Evolutionary conservation across 2,888 invertebrate species (phyloP), one percentile per base, ranked within the genome.

Genomic region (Acleris literana): DNA sequence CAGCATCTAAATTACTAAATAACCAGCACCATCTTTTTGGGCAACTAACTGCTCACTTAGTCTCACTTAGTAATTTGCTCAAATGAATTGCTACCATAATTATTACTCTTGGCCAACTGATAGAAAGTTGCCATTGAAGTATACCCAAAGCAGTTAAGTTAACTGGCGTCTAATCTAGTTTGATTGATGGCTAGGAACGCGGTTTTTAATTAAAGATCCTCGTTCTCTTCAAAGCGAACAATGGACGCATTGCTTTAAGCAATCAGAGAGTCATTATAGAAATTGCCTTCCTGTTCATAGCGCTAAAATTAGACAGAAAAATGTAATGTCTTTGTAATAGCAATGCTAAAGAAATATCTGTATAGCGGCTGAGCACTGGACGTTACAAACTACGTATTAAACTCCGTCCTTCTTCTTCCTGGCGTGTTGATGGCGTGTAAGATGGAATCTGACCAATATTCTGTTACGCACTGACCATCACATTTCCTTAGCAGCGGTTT

Each of bases 191-290:
- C 11, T 46, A 46, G 17, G 55, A 55, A 54, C 46, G 29, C 43
- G 49, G 43, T 55, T 29, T 57, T 53, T 39, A 62, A 66, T 66
- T 66, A 62, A 62, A 62, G 29, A 65, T 57, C 46, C 13, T 59
- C 54, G 65, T 64, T 54, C 57, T 70, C 68, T 71, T 64, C 59
- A 63, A 70, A 66, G 64, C 67, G 68, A 80, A 84, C 82, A 84
- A 84, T 83, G 68, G 80, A 55, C 63, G 70, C 77, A 81, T 81
- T 74, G 71, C 75, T 75, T 72, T 71, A 68, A 69, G 69, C 71
- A 83, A 84, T 83, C 75, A 82, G 74, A 70, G 69, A 51, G 69
- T 74, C 71, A 82, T 82, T 78, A 81, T 71, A 80, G 72, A 81
- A 78, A 84, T 79, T 76, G 75, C 69, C 74, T 81, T 77, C 77